Base-by-base conservation (phyloP, 2,113 vertebrate species). In the Otolemur garnettii region DNA sequence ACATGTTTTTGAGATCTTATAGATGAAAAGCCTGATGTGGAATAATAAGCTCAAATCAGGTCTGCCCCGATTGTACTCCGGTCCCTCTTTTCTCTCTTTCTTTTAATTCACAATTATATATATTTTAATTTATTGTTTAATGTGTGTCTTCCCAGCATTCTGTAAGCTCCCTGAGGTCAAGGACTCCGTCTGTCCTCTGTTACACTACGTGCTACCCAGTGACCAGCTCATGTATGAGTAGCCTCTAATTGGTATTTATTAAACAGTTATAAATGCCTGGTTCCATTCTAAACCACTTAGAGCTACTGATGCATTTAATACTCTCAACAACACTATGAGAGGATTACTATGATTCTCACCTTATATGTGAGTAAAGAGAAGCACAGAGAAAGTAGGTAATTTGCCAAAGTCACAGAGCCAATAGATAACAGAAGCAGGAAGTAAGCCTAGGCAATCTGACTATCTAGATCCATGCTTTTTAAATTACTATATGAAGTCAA, bases 1-100 rank as follows among this genome's bases (percentile, higher is more conserved):
- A 78, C 13, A 87, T 69, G 8, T 50, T 69, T 82, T 94, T 93
- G 55, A 89, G 74, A 79, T 82, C 22, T 93, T 94, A 74, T 10
- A 69, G 22, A 75, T 45, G 38, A 81, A 71, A 75, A 84, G 22
- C 38, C 9, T 95, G 87, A 74, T 10, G 13, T 69, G 19, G 86
- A 89, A 13, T 66, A 85, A 79, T 78, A 60, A 85, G 22, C 24
- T 80, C 30, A 83, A 72, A n/a, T 57, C 26, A 72, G 72, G 62
- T 59, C 28, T 82, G 69, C 21, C 79, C 21, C 90, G 80, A 71
- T 28, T 13, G 5, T 42, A 55, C 13, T 68, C 21, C 35, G 78
- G 19, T 82, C 7, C 10, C 13, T 78, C 33, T 83, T n/a, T 86
- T 26, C 14, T 30, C 19, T 7, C 21, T 94, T 84, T 42, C 6